Evolutionary conservation across 2,888 invertebrate species (phyloP), one percentile per base, ranked within the genome.

Genomic region (Brassicogethes aeneus): DNA sequence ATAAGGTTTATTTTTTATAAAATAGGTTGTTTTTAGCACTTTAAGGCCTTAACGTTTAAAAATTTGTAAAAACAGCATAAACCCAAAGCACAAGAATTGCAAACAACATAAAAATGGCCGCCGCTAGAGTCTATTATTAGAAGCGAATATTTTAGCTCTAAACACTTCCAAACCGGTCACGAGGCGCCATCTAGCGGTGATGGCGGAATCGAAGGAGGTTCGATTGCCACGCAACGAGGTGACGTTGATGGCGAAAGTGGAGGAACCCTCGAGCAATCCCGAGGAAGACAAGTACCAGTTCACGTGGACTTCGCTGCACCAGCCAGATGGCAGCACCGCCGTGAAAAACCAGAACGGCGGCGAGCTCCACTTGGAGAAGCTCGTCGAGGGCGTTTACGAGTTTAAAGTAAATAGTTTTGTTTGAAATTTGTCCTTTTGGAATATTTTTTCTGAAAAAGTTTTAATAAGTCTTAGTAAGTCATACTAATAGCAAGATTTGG

Each of bases 301-400:
- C 66, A 82, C 84, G 16, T 95, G 94, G 94, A 85, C 82, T 13
- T 72, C 93, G 17, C 75, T 92, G 43, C 82, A 84, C 42, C 86
- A 89, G 60, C 92, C 92, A 0, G 83, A 83, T 50, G 85, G 83
- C n/a, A 66, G 67, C 47, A 71, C 76, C 50, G 74, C 76, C 63
- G 84, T 88, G 70, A 83, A 85, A 44, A 80, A 82, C 61, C 88
- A 90, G 64, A 90, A 88, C 59, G 86, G 86, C 16, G 80, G 83
- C 15, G 85, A 85, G 39, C 80, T 94, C 12, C 85, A 85, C 44
- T 71, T 94, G 13, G 85, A 84, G 10, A 85, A 90, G 58, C 75
- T 94, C 5, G 83, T 85, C 0, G 85, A 88, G 63, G 95, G 95
- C 1, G 70, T 88, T 41, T 95, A 94, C 65, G 80, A 81, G 5